Evolutionary conservation across 2,888 invertebrate genomes (phyloP), one percentile per base, ranked within the genome.

Genomic region (Stramonita haemastoma): DNA sequence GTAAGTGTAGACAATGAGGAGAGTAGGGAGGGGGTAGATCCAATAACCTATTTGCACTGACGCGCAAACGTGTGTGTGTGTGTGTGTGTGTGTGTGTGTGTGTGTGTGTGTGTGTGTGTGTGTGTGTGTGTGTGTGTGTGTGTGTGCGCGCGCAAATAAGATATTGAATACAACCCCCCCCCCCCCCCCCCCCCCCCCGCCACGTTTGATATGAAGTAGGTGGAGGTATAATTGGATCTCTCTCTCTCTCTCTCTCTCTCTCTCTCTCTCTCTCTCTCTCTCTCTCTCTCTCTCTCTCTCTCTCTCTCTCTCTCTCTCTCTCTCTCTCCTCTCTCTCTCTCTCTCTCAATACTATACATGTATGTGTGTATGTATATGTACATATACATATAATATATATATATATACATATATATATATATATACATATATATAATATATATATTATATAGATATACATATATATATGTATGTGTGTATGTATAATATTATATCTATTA

Each of bases 221-320:
- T 13, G 57, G 8, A 57, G 17, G 11, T 13, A 57, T 17, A 57
- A 13, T 13, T 57, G 17, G 11, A 57, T 17, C 8, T 57, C 8
- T 13, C 57, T 57, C 17, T 73, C 22, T 26, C 8, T n/a, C 26
- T 73, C 8, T 73, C n/a, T 73, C n/a, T 26, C 26, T 26, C 22
- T 26, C 73, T 22, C 73, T 0, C 73, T 22, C 17, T 26, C 73
- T 73, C 73, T 26, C 73, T 60, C 70, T 56, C 66, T 70, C 46
- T 60, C 26, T 66, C 32, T 89, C 70, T 22, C 36, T 56, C 32
- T 36, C 77, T 81, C 32, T 66, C 60, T 79, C 57, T 89, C 79
- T 89, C 29, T 83, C 81, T 77, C 5, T 89, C 79, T 56, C 22
- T 85, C 86, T 32, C 32, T 85, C 81, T 57, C 26, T 22, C 22